These are phyloP conservation scores for Drosophila takahashii DNA, from an alignment of 1,140 invertebrate species.

Conservation along the genomic window DNA sequence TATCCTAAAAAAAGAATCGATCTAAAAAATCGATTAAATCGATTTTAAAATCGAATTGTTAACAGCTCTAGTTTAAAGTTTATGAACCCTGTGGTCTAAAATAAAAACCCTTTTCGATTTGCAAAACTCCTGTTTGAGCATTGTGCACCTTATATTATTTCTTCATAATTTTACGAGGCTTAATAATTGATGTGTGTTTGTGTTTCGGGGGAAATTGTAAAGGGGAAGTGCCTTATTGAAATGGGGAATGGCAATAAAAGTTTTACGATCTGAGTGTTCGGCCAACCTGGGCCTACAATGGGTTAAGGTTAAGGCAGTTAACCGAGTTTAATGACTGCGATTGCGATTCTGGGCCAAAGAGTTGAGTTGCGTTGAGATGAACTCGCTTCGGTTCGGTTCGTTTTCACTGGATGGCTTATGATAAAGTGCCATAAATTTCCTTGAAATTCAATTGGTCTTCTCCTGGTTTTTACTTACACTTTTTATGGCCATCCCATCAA, in stretches of 20 bases:
- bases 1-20: too few relatives aligned
- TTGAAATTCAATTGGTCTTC: constrained; percentile 32
- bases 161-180: constrained; percentile 66
- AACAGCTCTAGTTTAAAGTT: too few relatives aligned
- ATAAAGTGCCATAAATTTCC: constrained; percentile 41
- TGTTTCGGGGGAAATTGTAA: constrained; percentile 24
- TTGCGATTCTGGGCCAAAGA: constrained; percentile 7
- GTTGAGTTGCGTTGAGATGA: constrained; percentile 7
- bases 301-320: constrained; percentile 68
- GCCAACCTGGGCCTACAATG: constrained; percentile 19
- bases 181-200: constrained; percentile 70
- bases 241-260: constrained; percentile 61
- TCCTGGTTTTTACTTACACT: neutral
- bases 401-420: constrained; percentile 19
- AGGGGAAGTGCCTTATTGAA: constrained; percentile 67
- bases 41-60: neutral
- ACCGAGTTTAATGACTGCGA: constrained; percentile 68
- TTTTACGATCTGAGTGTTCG: constrained; percentile 55
- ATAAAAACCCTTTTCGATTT: neutral
- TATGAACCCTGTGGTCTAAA: too few relatives aligned
- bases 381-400: neutral
- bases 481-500: constrained; percentile 38
- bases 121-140: neutral
- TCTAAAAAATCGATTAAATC: too few relatives aligned
- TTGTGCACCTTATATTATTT: constrained; percentile 4